Evolutionary conservation across 2,113 vertebrate species (phyloP).

Genomic region (Cryptotis parvus): DNA sequence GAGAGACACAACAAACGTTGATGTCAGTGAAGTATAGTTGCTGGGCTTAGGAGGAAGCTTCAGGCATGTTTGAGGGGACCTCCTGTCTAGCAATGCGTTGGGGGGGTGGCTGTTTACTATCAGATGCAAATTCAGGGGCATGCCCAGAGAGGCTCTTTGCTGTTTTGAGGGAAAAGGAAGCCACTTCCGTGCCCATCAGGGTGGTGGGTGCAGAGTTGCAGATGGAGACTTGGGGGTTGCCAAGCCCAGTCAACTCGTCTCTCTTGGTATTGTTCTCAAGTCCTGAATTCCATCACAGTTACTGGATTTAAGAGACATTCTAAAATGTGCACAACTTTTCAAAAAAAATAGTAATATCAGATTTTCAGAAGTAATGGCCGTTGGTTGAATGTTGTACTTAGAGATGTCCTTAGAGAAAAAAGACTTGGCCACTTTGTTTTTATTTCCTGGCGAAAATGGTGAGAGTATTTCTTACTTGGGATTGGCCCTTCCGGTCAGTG

Average conservation of each 20-base stretch:
- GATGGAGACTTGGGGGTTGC: neutral
- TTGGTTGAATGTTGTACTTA: neutral
- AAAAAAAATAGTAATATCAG: too few relatives aligned
- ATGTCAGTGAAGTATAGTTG: too few relatives aligned
- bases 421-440: neutral
- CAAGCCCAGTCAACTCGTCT: neutral
- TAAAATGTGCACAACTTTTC: neutral
- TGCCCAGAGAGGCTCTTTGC: too few relatives aligned
- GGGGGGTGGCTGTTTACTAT: too few relatives aligned
- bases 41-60: too few relatives aligned
- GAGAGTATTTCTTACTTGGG: neutral
- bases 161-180: too few relatives aligned
- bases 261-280: neutral
- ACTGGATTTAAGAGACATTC: slow-evolving; percentile 25
- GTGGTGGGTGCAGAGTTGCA: neutral
- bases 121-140: neutral
- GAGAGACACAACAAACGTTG: too few relatives aligned
- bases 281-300: neutral
- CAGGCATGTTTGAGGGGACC: too few relatives aligned
- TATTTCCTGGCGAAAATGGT: neutral
- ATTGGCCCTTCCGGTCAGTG: neutral
- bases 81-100: too few relatives aligned
- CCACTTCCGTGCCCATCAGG: neutral
- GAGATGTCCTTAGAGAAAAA: neutral
- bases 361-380: slow-evolving; percentile 45